Evolutionary conservation across 2,888 invertebrate genomes (phyloP).

Genomic region (Gastrophysa polygoni): DNA sequence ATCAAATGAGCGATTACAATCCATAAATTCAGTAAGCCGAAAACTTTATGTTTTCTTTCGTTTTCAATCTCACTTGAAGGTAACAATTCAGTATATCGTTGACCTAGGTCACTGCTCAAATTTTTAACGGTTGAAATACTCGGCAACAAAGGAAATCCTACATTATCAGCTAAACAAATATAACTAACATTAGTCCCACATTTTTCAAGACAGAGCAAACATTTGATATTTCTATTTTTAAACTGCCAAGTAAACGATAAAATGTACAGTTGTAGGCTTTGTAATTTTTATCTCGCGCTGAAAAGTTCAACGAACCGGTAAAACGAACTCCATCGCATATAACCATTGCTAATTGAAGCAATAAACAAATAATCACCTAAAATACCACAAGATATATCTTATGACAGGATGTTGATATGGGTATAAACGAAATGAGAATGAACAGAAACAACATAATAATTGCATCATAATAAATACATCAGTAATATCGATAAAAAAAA

Average conservation of each 20-base stretch:
- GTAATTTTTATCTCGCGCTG: slow-evolving; percentile 1
- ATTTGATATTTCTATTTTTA: not conserved
- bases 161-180: not conserved
- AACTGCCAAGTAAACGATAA: not conserved
- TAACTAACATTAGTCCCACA: not conserved
- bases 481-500: too few relatives aligned
- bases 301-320: not conserved
- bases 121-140: not conserved
- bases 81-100: not conserved
- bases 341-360: not conserved
- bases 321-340: not conserved
- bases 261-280: not conserved
- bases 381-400: not conserved
- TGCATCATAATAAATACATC: too few relatives aligned
- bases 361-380: slow-evolving; percentile 1
- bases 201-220: not conserved
- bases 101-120: not conserved
- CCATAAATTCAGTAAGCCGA: too few relatives aligned
- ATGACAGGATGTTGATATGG: not conserved
- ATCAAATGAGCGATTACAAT: too few relatives aligned
- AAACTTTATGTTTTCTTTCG: too few relatives aligned
- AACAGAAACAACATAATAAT: too few relatives aligned
- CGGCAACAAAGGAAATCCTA: not conserved
- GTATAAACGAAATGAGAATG: too few relatives aligned
- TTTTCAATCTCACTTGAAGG: too few relatives aligned